Conservation (phyloP, 2,797 vertebrate species). For the Alectoris magna region DNA sequence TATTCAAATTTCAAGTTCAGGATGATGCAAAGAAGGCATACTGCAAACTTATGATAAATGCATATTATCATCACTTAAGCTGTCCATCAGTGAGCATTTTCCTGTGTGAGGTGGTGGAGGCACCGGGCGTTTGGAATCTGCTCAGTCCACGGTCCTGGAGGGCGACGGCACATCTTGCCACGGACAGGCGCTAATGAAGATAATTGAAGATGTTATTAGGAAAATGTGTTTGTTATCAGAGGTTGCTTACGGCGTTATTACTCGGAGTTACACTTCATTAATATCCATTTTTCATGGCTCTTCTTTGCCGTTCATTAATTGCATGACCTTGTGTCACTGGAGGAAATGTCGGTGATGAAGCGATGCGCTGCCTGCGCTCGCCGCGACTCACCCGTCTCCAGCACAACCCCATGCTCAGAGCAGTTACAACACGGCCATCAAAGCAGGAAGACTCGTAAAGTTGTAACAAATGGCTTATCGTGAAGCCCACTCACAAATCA, state of each 20-base stretch:
- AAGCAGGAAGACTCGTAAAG: not conserved
- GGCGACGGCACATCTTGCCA: not conserved
- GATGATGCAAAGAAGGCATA: constrained; percentile 8
- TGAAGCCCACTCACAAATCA: not conserved
- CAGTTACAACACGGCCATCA: not conserved
- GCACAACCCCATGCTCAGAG: constrained; percentile 13
- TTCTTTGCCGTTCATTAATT: constrained; percentile 66
- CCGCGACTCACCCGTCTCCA: not conserved
- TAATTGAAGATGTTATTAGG: constrained; percentile 89
- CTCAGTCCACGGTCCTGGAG: constrained; percentile 52
- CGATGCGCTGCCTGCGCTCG: not conserved
- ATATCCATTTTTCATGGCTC: constrained; percentile 83
- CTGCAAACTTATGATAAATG: constrained; percentile 72
- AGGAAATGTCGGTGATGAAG: constrained; percentile 82
- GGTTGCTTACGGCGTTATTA: constrained; percentile 83
- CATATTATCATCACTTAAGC: constrained; percentile 22
- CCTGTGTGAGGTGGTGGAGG: not conserved
- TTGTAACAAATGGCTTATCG: not conserved
- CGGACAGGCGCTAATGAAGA: constrained; percentile 74
- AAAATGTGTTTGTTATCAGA: constrained; percentile 87
- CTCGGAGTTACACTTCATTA: constrained; percentile 87
- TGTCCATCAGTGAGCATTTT: constrained; percentile 21
- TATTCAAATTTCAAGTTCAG: constrained; percentile 30
- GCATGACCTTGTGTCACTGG: constrained; percentile 82
- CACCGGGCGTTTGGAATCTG: not conserved